These are phyloP conservation scores for Zosterops lateralis DNA, from an alignment of 2,113 vertebrate genomes.

Conservation along the genomic window DNA sequence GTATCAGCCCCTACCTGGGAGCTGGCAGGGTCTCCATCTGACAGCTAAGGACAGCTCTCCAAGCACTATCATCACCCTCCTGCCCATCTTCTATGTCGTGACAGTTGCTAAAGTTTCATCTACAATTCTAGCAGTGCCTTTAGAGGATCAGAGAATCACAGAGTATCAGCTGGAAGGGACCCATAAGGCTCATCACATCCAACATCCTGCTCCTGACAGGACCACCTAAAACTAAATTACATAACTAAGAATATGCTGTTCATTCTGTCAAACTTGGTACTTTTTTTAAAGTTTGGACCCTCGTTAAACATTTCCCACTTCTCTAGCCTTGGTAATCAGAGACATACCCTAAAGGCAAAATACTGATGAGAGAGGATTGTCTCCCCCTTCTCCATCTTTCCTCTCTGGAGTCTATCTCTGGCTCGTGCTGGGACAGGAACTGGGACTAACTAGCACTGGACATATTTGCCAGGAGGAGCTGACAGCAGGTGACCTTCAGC, in stretches of 20 bases:
- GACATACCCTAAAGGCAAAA: neutral
- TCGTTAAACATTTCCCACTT: neutral
- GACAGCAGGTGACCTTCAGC: neutral
- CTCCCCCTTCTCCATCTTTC: neutral
- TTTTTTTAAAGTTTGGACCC: neutral
- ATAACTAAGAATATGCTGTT: neutral
- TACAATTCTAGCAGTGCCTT: neutral
- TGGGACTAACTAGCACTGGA: neutral
- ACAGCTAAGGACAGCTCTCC: neutral
- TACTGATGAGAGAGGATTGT: neutral
- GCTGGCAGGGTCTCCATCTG: neutral
- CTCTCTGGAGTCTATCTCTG: neutral
- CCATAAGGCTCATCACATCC: neutral
- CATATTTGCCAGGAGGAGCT: fast-evolving
- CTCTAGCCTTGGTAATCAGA: neutral
- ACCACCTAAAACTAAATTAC: neutral
- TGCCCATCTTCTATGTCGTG: fast-evolving
- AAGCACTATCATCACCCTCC: fast-evolving
- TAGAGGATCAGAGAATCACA: neutral
- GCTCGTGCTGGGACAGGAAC: neutral
- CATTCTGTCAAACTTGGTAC: neutral
- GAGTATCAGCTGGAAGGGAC: neutral
- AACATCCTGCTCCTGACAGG: neutral
- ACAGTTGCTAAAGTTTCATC: neutral
- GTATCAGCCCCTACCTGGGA: neutral